These are phyloP conservation scores for Champsocephalus gunnari DNA, from an alignment of 2,797 vertebrate genomes.

Conservation along the genomic window DNA sequence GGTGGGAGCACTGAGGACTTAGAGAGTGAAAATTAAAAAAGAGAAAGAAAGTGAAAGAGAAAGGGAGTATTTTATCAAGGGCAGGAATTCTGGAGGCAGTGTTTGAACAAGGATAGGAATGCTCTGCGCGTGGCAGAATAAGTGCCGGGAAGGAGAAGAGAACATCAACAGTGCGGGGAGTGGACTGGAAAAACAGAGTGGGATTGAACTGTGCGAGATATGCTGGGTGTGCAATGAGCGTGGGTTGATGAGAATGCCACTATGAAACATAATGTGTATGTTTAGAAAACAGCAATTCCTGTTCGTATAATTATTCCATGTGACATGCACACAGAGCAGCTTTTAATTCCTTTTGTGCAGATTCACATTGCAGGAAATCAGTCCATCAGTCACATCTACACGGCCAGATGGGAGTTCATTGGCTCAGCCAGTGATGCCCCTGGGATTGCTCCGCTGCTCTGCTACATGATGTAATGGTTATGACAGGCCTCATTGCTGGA, in stretches of 20 bases:
- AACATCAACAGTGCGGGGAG: constrained; percentile 52
- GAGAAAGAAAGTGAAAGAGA: constrained; percentile 25
- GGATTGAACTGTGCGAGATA: constrained; percentile 52
- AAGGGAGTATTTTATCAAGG: constrained; percentile 73
- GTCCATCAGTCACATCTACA: constrained; percentile 60
- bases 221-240: constrained; percentile 31
- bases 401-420: constrained; percentile 72
- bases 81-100: constrained; percentile 80
- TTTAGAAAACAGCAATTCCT: constrained; percentile 19
- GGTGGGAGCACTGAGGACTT: constrained; percentile 49
- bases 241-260: constrained; percentile 26
- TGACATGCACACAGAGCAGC: not conserved
- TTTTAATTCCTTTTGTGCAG: constrained; percentile 22
- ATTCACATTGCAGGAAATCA: constrained; percentile 50
- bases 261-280: constrained; percentile 8
- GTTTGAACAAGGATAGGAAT: constrained; percentile 83
- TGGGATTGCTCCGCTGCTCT: constrained; percentile 59
- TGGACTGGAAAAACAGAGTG: constrained; percentile 60
- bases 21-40: constrained; percentile 36
- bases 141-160: constrained; percentile 65
- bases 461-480: constrained; percentile 76
- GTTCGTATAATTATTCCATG: not conserved
- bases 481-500: constrained; percentile 72
- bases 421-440: constrained; percentile 62
- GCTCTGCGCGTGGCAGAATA: constrained; percentile 77